Evolutionary conservation across 23 tunicate genomes (phyloP).

Genomic region (Styela plicata): DNA sequence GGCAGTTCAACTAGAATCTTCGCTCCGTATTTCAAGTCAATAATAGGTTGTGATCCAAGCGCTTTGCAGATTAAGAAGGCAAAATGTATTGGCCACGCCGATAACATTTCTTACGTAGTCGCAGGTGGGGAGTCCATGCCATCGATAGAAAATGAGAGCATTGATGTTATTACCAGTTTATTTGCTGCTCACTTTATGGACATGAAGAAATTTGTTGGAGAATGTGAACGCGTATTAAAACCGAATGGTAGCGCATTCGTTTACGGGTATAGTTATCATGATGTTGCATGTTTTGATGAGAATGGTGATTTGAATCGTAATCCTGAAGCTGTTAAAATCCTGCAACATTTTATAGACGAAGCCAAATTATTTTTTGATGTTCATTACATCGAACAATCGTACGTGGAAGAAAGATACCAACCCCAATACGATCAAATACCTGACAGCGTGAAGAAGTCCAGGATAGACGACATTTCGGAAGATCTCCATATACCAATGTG

Average conservation of each 20-base stretch:
- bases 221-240: not conserved
- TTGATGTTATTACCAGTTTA: not conserved
- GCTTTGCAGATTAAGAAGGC: not conserved
- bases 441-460: too few species aligned
- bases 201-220: not conserved
- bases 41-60: slow-evolving; percentile 4
- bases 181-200: not conserved
- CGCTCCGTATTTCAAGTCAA: slow-evolving; percentile 4
- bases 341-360: too few species aligned
- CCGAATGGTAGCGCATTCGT: not conserved
- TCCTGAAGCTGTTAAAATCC: too few species aligned
- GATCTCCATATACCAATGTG: too few species aligned
- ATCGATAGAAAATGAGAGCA: not conserved
- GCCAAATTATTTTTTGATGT: too few species aligned
- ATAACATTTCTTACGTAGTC: not conserved
- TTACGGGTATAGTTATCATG: not conserved
- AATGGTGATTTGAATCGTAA: too few species aligned
- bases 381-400: too few species aligned
- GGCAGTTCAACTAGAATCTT: slow-evolving; percentile 16
- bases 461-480: too few species aligned
- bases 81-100: not conserved
- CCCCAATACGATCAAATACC: too few species aligned
- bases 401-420: too few species aligned
- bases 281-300: too few species aligned
- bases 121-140: not conserved